These are phyloP conservation scores for Stegastes partitus DNA, from an alignment of 2,113 vertebrate species.

Conservation along the genomic window DNA sequence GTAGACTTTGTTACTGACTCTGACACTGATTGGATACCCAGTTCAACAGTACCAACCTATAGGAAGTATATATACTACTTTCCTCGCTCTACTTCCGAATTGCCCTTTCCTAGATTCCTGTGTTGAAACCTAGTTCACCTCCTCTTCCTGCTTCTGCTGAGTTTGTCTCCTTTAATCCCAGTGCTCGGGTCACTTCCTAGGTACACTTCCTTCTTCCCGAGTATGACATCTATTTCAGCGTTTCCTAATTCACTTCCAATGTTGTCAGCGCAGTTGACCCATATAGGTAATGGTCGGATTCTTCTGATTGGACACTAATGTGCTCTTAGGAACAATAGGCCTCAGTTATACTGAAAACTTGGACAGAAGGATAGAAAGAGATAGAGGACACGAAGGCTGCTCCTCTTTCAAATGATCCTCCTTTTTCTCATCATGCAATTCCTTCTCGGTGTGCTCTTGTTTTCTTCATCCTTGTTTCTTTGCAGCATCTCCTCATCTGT, in stretches of 20 bases:
- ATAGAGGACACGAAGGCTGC: background rate
- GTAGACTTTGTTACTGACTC: conserved; percentile 33
- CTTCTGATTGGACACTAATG: conserved; percentile 40
- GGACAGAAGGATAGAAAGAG: conserved; percentile 5
- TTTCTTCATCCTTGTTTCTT: background rate
- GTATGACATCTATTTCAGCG: background rate
- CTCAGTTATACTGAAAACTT: conserved; percentile 57
- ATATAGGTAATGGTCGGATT: conserved; percentile 54
- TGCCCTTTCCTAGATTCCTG: conserved; percentile 7
- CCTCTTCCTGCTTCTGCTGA: conserved; percentile 4
- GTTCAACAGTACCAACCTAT: conserved; percentile 21
- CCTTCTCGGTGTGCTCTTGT: background rate
- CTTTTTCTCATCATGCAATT: background rate
- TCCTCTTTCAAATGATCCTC: background rate
- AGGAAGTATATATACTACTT: conserved; percentile 41
- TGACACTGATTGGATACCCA: background rate
- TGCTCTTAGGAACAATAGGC: conserved; percentile 47
- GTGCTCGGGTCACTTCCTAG: conserved; percentile 12
- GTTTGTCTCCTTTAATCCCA: background rate
- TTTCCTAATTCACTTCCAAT: conserved; percentile 37
- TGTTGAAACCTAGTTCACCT: background rate
- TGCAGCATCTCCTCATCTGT: background rate
- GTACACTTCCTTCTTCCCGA: conserved; percentile 12
- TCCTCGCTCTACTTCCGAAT: background rate
- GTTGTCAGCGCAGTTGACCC: conserved; percentile 44